These are phyloP conservation scores for Cynopterus sphinx DNA, from an alignment of 2,797 vertebrate species.

Conservation along the genomic window DNA sequence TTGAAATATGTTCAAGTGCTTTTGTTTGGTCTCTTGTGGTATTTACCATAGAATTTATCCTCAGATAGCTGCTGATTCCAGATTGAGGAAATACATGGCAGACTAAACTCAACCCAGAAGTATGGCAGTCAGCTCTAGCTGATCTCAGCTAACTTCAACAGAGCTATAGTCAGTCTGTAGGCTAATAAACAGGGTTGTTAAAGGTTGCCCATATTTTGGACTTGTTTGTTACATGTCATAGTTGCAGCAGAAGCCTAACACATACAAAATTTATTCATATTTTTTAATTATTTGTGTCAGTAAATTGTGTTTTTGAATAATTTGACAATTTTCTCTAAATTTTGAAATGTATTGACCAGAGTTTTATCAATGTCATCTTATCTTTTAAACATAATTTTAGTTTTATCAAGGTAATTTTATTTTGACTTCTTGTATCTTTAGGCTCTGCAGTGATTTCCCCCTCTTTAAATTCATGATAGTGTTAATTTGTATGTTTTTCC, in stretches of 20 bases:
- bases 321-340: not conserved
- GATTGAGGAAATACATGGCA: not conserved
- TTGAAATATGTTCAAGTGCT: slow-evolving; percentile 17
- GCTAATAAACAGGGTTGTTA: not conserved
- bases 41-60: not conserved
- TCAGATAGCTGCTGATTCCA: not conserved
- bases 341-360: not conserved
- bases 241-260: not conserved
- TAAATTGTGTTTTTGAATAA: not conserved
- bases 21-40: slow-evolving; percentile 5
- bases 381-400: not conserved
- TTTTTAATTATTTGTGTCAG: not conserved
- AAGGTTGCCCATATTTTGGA: not conserved
- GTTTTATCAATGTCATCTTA: not conserved
- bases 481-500: not conserved
- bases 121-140: not conserved
- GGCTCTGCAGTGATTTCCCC: slow-evolving; percentile 22
- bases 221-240: not conserved
- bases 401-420: not conserved
- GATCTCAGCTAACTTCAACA: not conserved
- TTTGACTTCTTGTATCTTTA: not conserved
- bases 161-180: not conserved
- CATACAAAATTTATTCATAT: not conserved
- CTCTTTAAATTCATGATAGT: not conserved
- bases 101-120: not conserved